phyloP scores from a whole-genome alignment of 2,113 vertebrate genomes.

The Takifugu flavidus region DNA sequence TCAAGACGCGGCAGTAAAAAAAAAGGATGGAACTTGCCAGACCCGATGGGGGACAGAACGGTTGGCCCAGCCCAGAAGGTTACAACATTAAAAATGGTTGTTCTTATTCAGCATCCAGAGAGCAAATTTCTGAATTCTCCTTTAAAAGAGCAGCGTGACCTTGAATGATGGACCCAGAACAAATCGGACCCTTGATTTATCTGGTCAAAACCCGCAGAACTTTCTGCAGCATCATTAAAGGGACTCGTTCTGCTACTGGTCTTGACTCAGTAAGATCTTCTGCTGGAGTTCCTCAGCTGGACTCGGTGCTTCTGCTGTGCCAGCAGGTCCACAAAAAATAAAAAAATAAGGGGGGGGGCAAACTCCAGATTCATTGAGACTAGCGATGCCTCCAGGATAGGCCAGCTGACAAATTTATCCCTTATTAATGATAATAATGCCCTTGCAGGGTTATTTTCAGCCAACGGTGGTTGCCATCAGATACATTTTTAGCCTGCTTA shows the following conservation, averaged over 20 bases:
- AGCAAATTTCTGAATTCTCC: too few relatives aligned
- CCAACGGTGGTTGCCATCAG: conserved; percentile 65
- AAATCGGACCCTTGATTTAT: conserved; percentile 9
- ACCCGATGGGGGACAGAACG: too few relatives aligned
- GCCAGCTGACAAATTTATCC: conserved; percentile 73
- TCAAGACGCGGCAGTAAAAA: too few relatives aligned
- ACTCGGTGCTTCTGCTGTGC: conserved; percentile 32
- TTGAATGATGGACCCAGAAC: not conserved
- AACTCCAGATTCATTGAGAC: conserved; percentile 59
- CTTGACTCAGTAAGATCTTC: conserved; percentile 32
- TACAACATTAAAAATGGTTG: too few relatives aligned
- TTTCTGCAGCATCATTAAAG: not conserved
- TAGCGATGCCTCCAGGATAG: conserved; percentile 55
- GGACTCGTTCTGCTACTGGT: not conserved
- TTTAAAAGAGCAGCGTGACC: too few relatives aligned
- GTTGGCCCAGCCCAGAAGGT: too few relatives aligned
- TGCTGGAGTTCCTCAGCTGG: conserved; percentile 31
- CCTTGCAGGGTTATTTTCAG: conserved; percentile 74
- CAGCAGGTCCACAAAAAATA: conserved; percentile 31
- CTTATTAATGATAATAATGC: conserved; percentile 79
- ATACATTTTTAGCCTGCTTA: conserved; percentile 77
- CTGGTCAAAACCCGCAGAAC: conserved; percentile 16
- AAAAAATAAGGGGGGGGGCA: conserved; percentile 12
- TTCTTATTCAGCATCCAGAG: too few relatives aligned
- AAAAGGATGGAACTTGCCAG: too few relatives aligned